Evolutionary conservation across 2,797 vertebrate genomes (phyloP), one percentile per base, ranked within the genome.

Genomic region (Hemitrygon akajei): DNA sequence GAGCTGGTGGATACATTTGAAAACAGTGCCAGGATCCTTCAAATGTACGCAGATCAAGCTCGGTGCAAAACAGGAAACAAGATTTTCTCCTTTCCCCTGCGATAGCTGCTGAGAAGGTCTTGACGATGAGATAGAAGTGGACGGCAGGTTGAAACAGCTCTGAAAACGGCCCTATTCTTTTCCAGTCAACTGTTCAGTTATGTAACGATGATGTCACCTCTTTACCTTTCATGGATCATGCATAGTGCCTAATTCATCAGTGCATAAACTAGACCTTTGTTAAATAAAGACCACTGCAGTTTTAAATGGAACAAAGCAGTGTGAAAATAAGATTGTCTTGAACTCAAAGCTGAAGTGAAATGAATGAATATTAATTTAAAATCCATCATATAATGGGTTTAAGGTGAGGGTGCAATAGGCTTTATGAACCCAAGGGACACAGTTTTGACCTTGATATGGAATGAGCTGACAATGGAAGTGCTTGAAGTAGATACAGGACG

Each of bases 41-140:
- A 94, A 11, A 18, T 98, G 94, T 96, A 95, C 0, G 97, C 97
- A 1, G 94, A 94, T 2, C 97, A 98, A 94, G 95, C 99, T 91
- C 97, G 96, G 94, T 99, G 98, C 96, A 98, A 97, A 94, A 97
- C 97, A 0, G 99, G 98, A 95, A 99, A 99, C 95, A 99, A 99
- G 95, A 96, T 97, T 34, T 99, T 98, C 95, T 96, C 95, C 0
- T 96, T 99, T 95, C 97, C 97, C 30, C 95, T 99, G 94, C 34
- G 40, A 71, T 75, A 82, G 81, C 25, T 5, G 14, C 60, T 11
- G 77, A 14, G 22, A 14, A 75, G 22, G 71, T 20, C 60, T 69
- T n/a, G 18, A 40, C 63, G 30, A 18, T n/a, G 40, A 40, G 37
- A 20, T 16, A 3, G 4, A 20, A n/a, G 71, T 93, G 27, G 71